Base-by-base conservation (phyloP, 2,113 vertebrate genomes). In the Ursus arctos region DNA sequence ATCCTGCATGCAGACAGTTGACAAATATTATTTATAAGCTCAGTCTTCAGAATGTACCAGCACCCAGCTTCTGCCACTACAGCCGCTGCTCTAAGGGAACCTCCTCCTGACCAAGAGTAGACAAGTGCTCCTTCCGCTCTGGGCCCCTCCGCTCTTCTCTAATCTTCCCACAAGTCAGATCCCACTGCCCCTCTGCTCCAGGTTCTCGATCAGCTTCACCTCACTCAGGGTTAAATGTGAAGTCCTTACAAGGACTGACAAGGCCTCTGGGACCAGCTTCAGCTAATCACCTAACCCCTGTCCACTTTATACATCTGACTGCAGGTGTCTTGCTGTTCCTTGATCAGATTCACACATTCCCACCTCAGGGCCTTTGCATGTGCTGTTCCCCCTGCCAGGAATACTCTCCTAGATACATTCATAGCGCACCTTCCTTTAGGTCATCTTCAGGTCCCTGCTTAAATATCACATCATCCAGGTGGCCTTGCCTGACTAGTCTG, bases 61-160 rank as follows among this genome's bases (percentile, higher is more conserved):
- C n/a, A 19, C 7, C 85, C 31, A 2, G 12, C 22, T 0, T 4
- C 33, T 63, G 10, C 53, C 33, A 7, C 16, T 9, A 31, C 0
- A 1, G 4, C 18, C 18, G 6, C 31, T 40, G 14, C 22, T 28
- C 14, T 18, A 6, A 4, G 0, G 24, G 49, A 22, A 8, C 26
- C 21, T 53, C 1, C 21, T 33, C 43, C n/a, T 4, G 4, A 11
- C 36, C 69, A 26, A 36, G 14, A 57, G 9, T 14, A 8, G 24
- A 49, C 43, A 26, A 9, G 26, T 15, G 71, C 24, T 43, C 11
- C 0, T 59, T 43, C 77, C 24, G 11, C 21, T 21, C 31, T 0
- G 14, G 40, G 72, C 28, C 36, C 72, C 31, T 11, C 19, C 0
- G 7, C 19, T n/a, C 28, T 2, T 36, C 24, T 55, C 26, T 9